Percentiles rank a stretch among this genome's conserved stretches.
phyloP scores from a whole-genome alignment of 2,113 vertebrate species.

The Caloenas nicobarica region DNA sequence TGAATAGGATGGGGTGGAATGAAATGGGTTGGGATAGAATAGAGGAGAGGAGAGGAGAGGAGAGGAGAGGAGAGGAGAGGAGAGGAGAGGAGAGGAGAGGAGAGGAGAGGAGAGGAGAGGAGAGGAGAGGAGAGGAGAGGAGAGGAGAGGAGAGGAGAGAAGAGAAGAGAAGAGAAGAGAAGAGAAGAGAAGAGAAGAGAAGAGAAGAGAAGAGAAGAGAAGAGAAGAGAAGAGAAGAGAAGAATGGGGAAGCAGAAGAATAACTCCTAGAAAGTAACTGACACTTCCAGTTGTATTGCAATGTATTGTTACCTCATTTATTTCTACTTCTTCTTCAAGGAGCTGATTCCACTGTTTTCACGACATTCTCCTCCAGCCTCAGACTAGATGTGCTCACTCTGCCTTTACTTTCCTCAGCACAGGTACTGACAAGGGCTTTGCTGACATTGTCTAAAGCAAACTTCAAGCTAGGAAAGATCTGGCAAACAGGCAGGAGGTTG shows the following conservation, averaged over 20 bases:
- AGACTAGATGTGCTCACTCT: neutral
- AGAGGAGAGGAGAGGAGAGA: neutral
- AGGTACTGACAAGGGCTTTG: neutral
- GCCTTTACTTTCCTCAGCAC: neutral
- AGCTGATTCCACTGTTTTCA: neutral
- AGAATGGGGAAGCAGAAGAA: neutral
- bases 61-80: no score
- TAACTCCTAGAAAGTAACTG: neutral
- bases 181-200: no score
- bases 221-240: no score
- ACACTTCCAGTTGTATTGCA: neutral
- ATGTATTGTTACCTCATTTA: neutral
- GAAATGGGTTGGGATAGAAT: neutral
- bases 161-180: neutral
- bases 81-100: fast-evolving
- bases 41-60: neutral
- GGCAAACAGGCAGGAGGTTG: neutral
- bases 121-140: no score
- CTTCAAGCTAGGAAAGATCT: neutral
- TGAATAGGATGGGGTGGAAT: neutral
- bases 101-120: neutral
- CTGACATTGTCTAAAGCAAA: neutral
- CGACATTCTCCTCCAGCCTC: neutral
- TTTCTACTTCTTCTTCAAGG: neutral
- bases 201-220: no score